phyloP scores from a whole-genome alignment of 2,113 vertebrate genomes.

The Halichoerus grypus region DNA sequence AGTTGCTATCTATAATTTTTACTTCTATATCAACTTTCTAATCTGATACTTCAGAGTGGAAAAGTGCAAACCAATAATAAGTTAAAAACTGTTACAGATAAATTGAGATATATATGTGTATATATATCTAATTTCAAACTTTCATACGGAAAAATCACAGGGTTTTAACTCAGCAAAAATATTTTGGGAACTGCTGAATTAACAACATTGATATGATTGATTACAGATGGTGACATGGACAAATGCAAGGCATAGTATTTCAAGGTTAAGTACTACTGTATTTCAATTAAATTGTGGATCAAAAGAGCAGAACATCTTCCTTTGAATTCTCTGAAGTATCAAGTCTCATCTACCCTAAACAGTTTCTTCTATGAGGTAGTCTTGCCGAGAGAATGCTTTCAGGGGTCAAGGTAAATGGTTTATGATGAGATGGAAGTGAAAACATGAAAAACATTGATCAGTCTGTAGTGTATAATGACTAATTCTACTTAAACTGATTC shows the following conservation, averaged over 20 bases:
- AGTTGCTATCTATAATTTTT: background rate
- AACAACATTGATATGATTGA: background rate
- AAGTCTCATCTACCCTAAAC: background rate
- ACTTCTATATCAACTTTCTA: background rate
- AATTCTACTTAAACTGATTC: background rate
- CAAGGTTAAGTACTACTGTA: constrained; percentile 61
- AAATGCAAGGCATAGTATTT: constrained; percentile 16
- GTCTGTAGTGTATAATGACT: background rate
- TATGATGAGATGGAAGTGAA: background rate
- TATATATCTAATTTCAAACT: background rate
- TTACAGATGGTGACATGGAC: constrained; percentile 11
- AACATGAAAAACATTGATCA: background rate
- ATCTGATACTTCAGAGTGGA: background rate
- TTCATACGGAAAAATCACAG: background rate
- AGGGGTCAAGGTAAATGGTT: background rate
- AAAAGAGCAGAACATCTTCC: constrained; percentile 24
- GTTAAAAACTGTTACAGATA: background rate
- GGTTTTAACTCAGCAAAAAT: background rate
- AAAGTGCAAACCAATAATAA: background rate
- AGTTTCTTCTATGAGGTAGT: background rate
- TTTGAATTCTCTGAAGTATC: constrained; percentile 50
- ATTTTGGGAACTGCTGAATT: constrained; percentile 52
- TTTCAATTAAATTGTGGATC: constrained; percentile 33
- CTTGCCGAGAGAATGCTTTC: constrained; percentile 45
- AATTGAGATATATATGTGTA: background rate